A percentile compares a stretch with the other conserved stretches of the same genome.
phyloP scores from a whole-genome alignment of 1,140 invertebrate genomes.

The Caenorhabditis tropicalis region DNA sequence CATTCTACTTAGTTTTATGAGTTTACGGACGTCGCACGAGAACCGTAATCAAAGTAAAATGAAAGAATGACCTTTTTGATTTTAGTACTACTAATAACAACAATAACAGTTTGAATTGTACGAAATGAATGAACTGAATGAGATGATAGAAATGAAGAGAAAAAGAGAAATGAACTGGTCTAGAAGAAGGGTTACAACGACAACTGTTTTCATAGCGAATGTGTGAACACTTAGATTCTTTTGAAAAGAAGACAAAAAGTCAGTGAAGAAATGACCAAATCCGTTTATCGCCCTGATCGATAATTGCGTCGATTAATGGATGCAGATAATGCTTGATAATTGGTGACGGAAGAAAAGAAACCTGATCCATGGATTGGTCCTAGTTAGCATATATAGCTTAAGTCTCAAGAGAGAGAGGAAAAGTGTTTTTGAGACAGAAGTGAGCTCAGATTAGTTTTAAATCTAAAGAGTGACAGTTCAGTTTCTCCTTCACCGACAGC shows the following conservation, averaged over 20 bases:
- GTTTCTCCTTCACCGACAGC: no score
- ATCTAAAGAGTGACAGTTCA: no score
- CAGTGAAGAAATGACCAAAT: slow-evolving; percentile 16
- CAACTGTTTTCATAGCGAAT: slow-evolving; percentile 37
- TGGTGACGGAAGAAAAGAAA: slow-evolving; percentile 26
- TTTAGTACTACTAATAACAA: slow-evolving; percentile 26
- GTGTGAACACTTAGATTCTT: slow-evolving; percentile 21
- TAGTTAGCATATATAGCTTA: slow-evolving; percentile 21
- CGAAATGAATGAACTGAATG: not conserved
- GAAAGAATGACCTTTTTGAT: slow-evolving; percentile 15
- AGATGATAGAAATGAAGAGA: not conserved
- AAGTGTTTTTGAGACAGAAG: no score
- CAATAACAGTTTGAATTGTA: no score
- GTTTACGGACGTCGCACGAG: not conserved
- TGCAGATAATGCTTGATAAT: slow-evolving; percentile 41
- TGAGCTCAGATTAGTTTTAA: no score
- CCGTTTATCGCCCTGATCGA: slow-evolving; percentile 36
- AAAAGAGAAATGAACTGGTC: slow-evolving; percentile 28
- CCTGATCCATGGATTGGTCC: not conserved
- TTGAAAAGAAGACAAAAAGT: not conserved
- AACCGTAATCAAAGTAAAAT: not conserved
- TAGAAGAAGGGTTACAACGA: not conserved
- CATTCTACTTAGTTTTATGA: slow-evolving; percentile 3
- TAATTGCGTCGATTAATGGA: slow-evolving; percentile 48
- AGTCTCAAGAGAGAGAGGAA: not conserved